Evolutionary conservation across 2,888 invertebrate genomes (phyloP).

Genomic region (Hydrotaea cyrtoneurina): DNA sequence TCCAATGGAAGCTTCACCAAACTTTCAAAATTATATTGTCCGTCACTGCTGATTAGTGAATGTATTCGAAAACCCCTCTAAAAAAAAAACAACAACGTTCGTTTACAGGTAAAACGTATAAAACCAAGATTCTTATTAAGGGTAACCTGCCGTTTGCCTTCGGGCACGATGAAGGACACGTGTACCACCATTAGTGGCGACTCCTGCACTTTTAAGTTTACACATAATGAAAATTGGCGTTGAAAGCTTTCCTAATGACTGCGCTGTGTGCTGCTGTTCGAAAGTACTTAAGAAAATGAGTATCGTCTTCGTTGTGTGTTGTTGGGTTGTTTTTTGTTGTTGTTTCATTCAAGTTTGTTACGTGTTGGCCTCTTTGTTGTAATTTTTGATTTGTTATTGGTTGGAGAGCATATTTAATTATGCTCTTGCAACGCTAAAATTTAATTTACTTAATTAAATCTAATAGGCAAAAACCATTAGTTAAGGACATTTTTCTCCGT

Average conservation of each 20-base stretch:
- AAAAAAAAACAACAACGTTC: too few relatives aligned
- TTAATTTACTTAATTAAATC: conserved; percentile 71
- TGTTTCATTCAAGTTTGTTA: conserved; percentile 15
- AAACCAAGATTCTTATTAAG: background rate
- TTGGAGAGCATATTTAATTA: conserved; percentile 53
- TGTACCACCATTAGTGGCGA: conserved; percentile 38
- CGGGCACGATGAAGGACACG: conserved; percentile 35
- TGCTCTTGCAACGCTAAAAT: conserved; percentile 49
- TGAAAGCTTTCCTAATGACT: conserved; percentile 63
- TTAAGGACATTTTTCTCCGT: conserved; percentile 42
- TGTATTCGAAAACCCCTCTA: background rate
- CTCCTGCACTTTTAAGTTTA: conserved; percentile 11
- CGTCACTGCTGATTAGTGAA: background rate
- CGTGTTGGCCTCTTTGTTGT: conserved; percentile 32
- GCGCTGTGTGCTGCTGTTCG: background rate
- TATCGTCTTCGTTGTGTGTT: background rate
- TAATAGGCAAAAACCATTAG: conserved; percentile 68
- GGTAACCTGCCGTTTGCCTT: background rate
- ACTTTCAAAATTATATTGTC: conserved; percentile 3
- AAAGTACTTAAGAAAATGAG: conserved; percentile 62
- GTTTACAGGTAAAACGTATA: conserved; percentile 1
- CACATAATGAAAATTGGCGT: conserved; percentile 55
- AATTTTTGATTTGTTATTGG: conserved; percentile 60
- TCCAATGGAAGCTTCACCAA: background rate
- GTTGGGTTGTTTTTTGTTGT: background rate